Evolutionary conservation across 2,888 invertebrate genomes (phyloP), one percentile per base, ranked within the genome.

Genomic region (Anoplius nigerrimus): DNA sequence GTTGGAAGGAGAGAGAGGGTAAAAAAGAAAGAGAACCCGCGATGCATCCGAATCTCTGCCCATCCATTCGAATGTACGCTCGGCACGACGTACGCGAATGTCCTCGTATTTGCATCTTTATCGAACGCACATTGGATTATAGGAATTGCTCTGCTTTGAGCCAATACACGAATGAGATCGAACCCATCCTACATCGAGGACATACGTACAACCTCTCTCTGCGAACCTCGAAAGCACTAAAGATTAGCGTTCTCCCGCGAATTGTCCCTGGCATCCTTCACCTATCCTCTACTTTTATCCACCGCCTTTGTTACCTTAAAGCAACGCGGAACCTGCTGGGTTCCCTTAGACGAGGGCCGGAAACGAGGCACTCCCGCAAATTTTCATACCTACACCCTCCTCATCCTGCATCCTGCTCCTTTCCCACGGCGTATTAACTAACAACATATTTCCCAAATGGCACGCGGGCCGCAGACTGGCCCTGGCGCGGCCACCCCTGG

Each of bases 71-170:
- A 24, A 24, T 27, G 20, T 54, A 27, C 54, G 22, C 54, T 54
- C 27, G 6, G 22, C 27, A 54, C n/a, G 54, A 54, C n/a, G 16
- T 5, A 54, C 22, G 15, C 6, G 16, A 0, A 42, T 61, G 52
- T 27, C 48, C 45, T 24, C 68, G 65, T 45, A 82, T 81, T 82
- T 80, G 74, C 79, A 81, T 81, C 72, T 81, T 81, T 75, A 79
- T 81, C 71, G 81, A 70, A 74, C 62, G 61, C 59, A 69, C 72
- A 72, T 75, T 68, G 74, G 71, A 73, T 79, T 74, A 73, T 62
- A 24, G 66, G 22, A 57, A 63, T 68, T 71, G 56, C 71, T 69
- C 66, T 63, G 71, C 48, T 48, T 48, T 48, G 48, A 48, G 48
- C n/a, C n/a, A 48, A 48, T 18, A 8, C 48, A 48, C 3, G 18